Evolutionary conservation across 2,113 vertebrate species (phyloP).

Genomic region (Cololabis saira): DNA sequence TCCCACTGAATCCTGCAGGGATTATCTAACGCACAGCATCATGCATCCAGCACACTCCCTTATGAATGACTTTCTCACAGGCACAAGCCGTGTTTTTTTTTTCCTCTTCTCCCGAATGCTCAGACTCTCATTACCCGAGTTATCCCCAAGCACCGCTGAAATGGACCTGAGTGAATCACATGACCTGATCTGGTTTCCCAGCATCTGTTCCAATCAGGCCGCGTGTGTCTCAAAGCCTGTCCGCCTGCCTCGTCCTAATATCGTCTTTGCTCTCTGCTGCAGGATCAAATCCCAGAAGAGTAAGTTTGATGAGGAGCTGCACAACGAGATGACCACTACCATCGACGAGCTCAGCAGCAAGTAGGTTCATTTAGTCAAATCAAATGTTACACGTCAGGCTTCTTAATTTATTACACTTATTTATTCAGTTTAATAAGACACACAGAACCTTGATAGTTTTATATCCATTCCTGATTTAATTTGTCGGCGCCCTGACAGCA

Average conservation of each 20-base stretch:
- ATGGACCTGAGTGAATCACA: constrained; percentile 60
- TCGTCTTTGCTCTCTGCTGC: constrained; percentile 59
- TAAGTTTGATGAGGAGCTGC: constrained; percentile 91
- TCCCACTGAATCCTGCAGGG: constrained; percentile 44
- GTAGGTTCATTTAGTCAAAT: constrained; percentile 71
- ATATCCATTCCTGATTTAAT: not conserved
- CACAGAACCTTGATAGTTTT: not conserved
- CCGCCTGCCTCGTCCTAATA: constrained; percentile 30
- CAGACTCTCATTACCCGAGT: constrained; percentile 44
- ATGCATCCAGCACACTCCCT: constrained; percentile 47
- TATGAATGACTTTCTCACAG: constrained; percentile 17
- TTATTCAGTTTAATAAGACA: not conserved
- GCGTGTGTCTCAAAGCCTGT: constrained; percentile 3
- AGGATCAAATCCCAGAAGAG: constrained; percentile 93
- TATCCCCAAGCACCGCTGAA: constrained; percentile 41
- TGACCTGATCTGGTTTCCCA: constrained; percentile 53
- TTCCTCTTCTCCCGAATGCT: constrained; percentile 53
- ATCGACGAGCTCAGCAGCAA: constrained; percentile 93
- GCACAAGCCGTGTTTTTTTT: constrained; percentile 29
- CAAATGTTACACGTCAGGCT: not conserved
- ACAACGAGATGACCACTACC: constrained; percentile 94
- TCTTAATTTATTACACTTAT: not conserved
- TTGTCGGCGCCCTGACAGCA: not conserved
- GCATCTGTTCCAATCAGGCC: constrained; percentile 28
- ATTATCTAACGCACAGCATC: constrained; percentile 61